phyloP scores from a whole-genome alignment of 2,888 invertebrate genomes.

The Microctonus hyperodae region DNA sequence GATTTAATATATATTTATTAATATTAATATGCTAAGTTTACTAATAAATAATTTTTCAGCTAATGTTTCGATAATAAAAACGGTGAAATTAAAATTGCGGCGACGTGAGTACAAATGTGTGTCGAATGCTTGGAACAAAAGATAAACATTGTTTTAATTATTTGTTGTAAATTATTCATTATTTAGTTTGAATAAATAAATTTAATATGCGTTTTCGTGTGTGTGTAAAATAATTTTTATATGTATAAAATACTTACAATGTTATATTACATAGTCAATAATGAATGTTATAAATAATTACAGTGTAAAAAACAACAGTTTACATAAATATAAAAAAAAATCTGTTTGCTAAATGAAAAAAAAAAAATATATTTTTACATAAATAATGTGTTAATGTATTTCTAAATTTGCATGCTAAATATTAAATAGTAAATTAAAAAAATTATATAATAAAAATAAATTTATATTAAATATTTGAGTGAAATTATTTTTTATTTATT shows the following conservation, averaged over 20 bases:
- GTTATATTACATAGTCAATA: conserved; percentile 19
- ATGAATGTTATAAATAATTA: conserved; percentile 31
- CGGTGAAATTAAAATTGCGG: conserved; percentile 43
- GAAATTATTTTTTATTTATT: background rate
- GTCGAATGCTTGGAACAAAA: conserved; percentile 29
- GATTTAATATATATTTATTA: no score
- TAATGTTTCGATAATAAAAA: conserved; percentile 45
- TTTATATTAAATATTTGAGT: background rate
- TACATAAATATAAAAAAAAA: background rate
- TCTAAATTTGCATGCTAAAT: background rate
- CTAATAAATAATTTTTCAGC: conserved; percentile 44
- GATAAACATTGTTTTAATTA: conserved; percentile 30
- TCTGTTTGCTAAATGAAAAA: no score
- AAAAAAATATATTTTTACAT: no score
- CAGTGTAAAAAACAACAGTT: conserved; percentile 5
- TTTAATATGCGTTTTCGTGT: conserved; percentile 16
- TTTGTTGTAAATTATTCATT: conserved; percentile 26
- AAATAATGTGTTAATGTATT: no score
- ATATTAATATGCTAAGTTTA: background rate
- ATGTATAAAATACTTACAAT: background rate
- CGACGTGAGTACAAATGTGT: conserved; percentile 43
- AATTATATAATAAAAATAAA: background rate
- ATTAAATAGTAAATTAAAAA: background rate
- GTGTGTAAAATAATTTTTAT: background rate
- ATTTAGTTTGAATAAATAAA: conserved; percentile 25